phyloP scores from a whole-genome alignment of 2,797 vertebrate genomes.

The Oceanodroma leucorhoa region DNA sequence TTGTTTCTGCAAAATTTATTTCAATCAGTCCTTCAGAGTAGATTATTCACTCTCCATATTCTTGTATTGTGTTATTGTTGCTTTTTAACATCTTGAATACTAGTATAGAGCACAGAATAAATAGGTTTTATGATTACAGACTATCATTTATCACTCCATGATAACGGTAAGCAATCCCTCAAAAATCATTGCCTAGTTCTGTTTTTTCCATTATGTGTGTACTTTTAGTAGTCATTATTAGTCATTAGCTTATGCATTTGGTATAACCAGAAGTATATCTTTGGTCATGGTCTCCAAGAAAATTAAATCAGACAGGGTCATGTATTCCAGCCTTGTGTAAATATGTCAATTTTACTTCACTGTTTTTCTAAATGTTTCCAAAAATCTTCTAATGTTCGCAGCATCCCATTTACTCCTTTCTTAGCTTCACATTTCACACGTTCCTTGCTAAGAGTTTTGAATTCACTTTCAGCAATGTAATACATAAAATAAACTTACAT shows the following conservation, averaged over 20 bases:
- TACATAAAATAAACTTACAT: background rate
- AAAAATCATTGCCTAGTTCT: background rate
- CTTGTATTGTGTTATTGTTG: background rate
- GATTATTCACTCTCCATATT: background rate
- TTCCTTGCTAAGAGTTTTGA: background rate
- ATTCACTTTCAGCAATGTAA: background rate
- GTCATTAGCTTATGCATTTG: background rate
- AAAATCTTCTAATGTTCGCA: conserved; percentile 15
- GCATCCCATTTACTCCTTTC: background rate
- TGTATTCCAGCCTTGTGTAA: background rate
- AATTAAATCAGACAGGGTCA: background rate
- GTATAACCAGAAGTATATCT: background rate
- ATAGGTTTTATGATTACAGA: background rate
- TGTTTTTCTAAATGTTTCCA: background rate
- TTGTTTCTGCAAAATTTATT: background rate
- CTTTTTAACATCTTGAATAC: background rate
- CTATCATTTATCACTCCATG: background rate
- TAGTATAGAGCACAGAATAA: background rate
- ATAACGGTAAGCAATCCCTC: background rate
- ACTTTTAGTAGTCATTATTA: background rate
- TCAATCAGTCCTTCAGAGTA: background rate
- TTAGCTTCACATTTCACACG: background rate
- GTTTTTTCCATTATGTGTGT: background rate
- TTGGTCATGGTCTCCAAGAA: background rate
- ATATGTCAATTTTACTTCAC: conserved; percentile 12